Evolutionary conservation across 2,113 vertebrate species (phyloP), one percentile per base, ranked within the genome.

Genomic region (Callospermophilus lateralis): DNA sequence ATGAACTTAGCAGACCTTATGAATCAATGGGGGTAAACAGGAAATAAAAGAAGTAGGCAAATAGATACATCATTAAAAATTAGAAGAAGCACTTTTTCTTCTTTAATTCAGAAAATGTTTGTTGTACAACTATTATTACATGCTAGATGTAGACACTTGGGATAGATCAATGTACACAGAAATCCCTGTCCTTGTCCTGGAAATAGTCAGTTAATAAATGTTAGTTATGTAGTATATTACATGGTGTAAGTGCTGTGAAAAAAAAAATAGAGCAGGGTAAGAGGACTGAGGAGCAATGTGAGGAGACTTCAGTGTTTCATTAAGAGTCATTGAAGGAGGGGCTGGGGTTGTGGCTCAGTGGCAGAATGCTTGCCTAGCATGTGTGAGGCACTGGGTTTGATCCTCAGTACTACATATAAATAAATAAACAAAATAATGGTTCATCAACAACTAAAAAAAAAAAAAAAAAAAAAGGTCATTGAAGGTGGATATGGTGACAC

Each of bases 31-130:
- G 67, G 22, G 8, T 67, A 77, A 72, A 86, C 15, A 73, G 67
- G 72, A 70, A 61, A 77, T 68, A 68, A 78, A 87, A 67, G 15
- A 90, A 78, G 70, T 42, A 76, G 55, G 76, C 83, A 94, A 61
- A 37, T 42, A 67, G 24, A 80, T n/a, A 7, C 20, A 42, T 61
- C 61, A 90, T 53, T 84, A 80, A 89, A 93, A 92, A 84, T 61
- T 70, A 10, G 13, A 73, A 92, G 83, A 85, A 68, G 32, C 67
- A 55, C 30, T 87, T 80, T 95, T 80, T n/a, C 1, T 79, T 76
- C 24, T 70, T 86, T 93, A 26, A 93, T 73, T 93, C 78, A 87
- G 79, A n/a, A 78, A 37, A 51, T 68, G 74, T 72, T 88, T 86
- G 45, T 13, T 74, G 67, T 93, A 45, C n/a, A 37, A 9, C 34